Base-by-base conservation (phyloP, 2,797 vertebrate genomes). In the Poecilia wingei region DNA sequence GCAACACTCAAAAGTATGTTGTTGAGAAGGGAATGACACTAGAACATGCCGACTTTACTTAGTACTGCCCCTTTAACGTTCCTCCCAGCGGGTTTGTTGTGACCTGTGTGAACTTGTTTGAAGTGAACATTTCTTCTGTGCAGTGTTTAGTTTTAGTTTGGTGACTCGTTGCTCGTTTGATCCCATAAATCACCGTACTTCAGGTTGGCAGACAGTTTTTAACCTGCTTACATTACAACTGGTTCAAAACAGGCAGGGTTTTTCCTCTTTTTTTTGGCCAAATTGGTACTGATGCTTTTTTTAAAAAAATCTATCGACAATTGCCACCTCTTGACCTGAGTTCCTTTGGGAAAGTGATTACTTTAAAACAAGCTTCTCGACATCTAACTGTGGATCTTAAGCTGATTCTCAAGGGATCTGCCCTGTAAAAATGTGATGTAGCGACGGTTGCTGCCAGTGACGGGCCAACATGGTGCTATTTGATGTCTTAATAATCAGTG, bases 381-480 rank as follows among this genome's bases (percentile, higher is more conserved):
- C 77, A 79, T 85, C 31, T 82, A 74, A 88, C 74, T 78, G 77
- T 79, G 33, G 84, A 79, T 82, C 82, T 61, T 36, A 45, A 81
- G 82, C 83, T 79, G 59, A 43, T 72, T 81, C 53, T 89, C 84
- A 86, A 89, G 89, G 89, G 84, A 88, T 84, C 53, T 70, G 78
- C 72, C 87, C 81, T 84, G 46, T 82, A 84, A 79, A 70, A 87
- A 91, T 83, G 81, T 88, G 91, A 92, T 20, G 36, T 68, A 68
- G 20, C 36, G 9, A 68, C 76, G 59, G 77, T 83, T 80, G 79
- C 81, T 78, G 78, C 82, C 79, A 82, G 13, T 78, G 51, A 84
- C 39, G 66, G 86, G 83, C 81, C 86, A 83, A 91, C 74, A 88
- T 51, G 92, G 93, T 95, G 94, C 94, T 94, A 92, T 91, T 88